These are phyloP conservation scores for Scomber scombrus DNA, from an alignment of 2,113 vertebrate species.

Conservation along the genomic window DNA sequence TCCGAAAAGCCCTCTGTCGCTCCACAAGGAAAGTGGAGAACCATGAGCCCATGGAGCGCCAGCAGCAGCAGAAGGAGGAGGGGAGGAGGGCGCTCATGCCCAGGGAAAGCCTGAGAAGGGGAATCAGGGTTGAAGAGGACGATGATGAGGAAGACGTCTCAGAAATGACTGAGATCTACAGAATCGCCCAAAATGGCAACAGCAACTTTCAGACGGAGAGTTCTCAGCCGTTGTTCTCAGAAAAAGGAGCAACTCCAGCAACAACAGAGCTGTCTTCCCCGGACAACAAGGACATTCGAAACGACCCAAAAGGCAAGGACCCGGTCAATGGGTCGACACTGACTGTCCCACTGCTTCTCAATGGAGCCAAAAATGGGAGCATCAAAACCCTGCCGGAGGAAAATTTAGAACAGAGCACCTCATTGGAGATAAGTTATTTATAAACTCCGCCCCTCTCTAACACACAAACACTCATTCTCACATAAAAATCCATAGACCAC, in stretches of 20 bases:
- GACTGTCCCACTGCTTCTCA: conserved; percentile 66
- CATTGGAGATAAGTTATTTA: conserved; percentile 89
- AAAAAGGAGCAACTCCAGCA: conserved; percentile 59
- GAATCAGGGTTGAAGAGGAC: conserved; percentile 65
- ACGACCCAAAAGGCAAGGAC: conserved; percentile 63
- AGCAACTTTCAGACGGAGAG: conserved; percentile 68
- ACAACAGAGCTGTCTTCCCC: conserved; percentile 62
- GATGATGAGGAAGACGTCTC: conserved; percentile 81
- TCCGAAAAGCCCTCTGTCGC: conserved; percentile 93
- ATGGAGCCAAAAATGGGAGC: conserved; percentile 79
- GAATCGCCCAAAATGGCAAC: conserved; percentile 87
- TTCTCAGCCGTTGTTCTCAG: conserved; percentile 61
- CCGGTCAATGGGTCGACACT: conserved; percentile 48
- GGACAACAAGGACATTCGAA: conserved; percentile 41
- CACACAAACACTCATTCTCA: too few relatives aligned
- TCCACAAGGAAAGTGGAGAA: conserved; percentile 84
- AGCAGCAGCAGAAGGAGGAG: conserved; percentile 74
- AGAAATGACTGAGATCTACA: conserved; percentile 87
- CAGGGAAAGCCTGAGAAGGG: conserved; percentile 82
- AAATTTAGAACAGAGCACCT: conserved; percentile 80
- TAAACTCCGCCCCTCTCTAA: conserved; percentile 59
- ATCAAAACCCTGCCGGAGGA: conserved; percentile 83
- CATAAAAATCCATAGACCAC: too few relatives aligned
- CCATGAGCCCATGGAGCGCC: conserved; percentile 74
- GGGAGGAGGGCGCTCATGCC: conserved; percentile 79